Percentiles rank a stretch among this genome's conserved stretches.
Conservation (phyloP, 2,797 vertebrate genomes). For the Triplophysa bombifrons region DNA sequence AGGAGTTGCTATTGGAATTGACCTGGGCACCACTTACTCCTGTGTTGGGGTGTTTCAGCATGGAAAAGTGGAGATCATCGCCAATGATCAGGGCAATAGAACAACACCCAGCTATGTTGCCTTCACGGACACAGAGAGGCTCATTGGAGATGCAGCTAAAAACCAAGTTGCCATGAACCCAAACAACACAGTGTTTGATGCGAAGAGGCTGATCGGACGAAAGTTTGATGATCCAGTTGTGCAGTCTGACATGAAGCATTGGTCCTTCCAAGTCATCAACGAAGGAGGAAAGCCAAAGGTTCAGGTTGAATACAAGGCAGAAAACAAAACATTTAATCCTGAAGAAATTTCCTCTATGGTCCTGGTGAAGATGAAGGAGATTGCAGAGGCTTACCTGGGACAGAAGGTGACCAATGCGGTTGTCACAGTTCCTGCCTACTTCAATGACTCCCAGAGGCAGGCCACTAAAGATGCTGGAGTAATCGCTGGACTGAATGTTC, state of each 20-base stretch:
- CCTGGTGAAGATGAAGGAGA: constrained; percentile 64
- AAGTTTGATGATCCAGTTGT: constrained; percentile 83
- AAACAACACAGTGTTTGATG: constrained; percentile 84
- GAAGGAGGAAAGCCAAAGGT: constrained; percentile 61
- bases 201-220: constrained; percentile 82
- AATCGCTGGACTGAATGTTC: constrained; percentile 83
- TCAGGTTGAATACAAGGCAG: constrained; percentile 57
- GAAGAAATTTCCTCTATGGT: constrained; percentile 66
- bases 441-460: constrained; percentile 85
- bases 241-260: constrained; percentile 83
- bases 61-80: constrained; percentile 84
- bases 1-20: constrained; percentile 73
- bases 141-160: constrained; percentile 84
- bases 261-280: constrained; percentile 80
- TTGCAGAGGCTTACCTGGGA: constrained; percentile 62
- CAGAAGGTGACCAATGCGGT: constrained; percentile 76
- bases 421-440: constrained; percentile 85
- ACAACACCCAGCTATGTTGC: constrained; percentile 85
- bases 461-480: constrained; percentile 85
- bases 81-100: constrained; percentile 85
- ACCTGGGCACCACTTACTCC: constrained; percentile 82
- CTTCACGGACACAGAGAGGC: constrained; percentile 83
- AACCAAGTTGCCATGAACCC: constrained; percentile 86
- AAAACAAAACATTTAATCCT: constrained; percentile 57
- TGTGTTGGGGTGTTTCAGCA: constrained; percentile 86